These are phyloP conservation scores for Melipona quadrifasciata DNA, from an alignment of 1,140 invertebrate genomes.

Conservation along the genomic window DNA sequence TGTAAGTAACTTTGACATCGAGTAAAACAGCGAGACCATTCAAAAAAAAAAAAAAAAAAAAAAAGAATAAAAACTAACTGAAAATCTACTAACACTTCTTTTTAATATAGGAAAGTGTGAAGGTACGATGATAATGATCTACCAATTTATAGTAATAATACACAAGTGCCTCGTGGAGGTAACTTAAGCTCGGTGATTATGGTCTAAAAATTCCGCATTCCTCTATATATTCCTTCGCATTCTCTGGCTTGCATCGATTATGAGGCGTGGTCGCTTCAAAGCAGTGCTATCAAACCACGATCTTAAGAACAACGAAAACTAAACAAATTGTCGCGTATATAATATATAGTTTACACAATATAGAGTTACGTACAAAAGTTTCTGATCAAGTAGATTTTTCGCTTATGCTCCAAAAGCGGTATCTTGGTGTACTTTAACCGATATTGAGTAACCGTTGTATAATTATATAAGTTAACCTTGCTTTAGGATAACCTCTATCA, in stretches of 20 bases:
- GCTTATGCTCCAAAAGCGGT: not conserved
- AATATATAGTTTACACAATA: too few relatives aligned
- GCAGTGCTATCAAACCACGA: not conserved
- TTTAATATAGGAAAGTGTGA: not conserved
- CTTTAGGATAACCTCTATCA: too few relatives aligned
- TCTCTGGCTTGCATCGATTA: not conserved
- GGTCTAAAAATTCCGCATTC: constrained; percentile 14
- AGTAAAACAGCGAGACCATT: not conserved
- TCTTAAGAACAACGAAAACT: not conserved
- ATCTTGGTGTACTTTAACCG: too few relatives aligned
- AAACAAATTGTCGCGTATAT: not conserved
- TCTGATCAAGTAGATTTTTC: not conserved
- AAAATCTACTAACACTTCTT: not conserved
- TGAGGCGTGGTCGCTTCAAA: constrained; percentile 25
- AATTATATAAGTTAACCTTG: not conserved
- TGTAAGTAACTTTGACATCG: not conserved
- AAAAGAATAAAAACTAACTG: not conserved
- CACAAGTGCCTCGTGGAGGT: not conserved
- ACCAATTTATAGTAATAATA: not conserved
- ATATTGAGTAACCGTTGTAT: too few relatives aligned
- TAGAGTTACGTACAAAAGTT: not conserved
- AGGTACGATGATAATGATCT: not conserved
- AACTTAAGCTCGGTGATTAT: not conserved
- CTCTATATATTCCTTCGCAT: not conserved
- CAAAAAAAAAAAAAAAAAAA: not conserved